Percentiles rank a stretch among this genome's conserved stretches.
Evolutionary conservation across 1,140 invertebrate species (phyloP).

Genomic region (Papilio machaon): DNA sequence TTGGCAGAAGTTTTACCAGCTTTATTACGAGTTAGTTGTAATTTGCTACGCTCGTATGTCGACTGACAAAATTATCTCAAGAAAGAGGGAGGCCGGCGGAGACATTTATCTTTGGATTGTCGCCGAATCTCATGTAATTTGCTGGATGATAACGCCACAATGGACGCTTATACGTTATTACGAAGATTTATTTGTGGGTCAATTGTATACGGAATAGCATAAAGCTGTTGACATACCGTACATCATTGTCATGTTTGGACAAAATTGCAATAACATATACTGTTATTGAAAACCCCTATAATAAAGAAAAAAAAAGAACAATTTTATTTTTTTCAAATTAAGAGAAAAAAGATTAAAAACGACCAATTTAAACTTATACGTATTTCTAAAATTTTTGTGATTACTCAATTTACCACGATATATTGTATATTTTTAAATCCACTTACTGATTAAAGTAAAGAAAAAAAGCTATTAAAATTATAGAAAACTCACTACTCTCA

Average conservation of each 20-base stretch:
- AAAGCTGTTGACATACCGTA: not conserved
- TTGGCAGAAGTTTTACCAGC: not conserved
- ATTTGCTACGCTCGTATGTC: slow-evolving; percentile 15
- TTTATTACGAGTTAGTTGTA: slow-evolving; percentile 22
- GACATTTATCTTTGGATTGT: slow-evolving; percentile 20
- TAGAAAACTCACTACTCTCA: too few species aligned
- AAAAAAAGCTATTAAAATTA: too few species aligned
- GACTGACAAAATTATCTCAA: slow-evolving; percentile 12
- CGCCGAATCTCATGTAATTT: slow-evolving; percentile 22
- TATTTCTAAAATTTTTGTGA: too few species aligned
- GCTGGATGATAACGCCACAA: slow-evolving; percentile 10
- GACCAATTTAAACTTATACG: too few species aligned
- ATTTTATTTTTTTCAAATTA: not conserved
- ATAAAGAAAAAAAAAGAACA: not conserved
- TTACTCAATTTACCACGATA: too few species aligned
- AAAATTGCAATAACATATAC: slow-evolving; percentile 1
- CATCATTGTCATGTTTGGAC: not conserved
- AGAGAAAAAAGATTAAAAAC: too few species aligned
- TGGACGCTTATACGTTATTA: slow-evolving; percentile 20
- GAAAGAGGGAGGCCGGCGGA: slow-evolving; percentile 6
- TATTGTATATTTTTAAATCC: too few species aligned
- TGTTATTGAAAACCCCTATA: not conserved
- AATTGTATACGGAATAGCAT: not conserved
- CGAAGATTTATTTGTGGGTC: slow-evolving; percentile 15
- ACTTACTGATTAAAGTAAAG: too few species aligned